These are phyloP conservation scores for Hemitrygon akajei DNA, from an alignment of 2,797 vertebrate genomes.

Conservation along the genomic window DNA sequence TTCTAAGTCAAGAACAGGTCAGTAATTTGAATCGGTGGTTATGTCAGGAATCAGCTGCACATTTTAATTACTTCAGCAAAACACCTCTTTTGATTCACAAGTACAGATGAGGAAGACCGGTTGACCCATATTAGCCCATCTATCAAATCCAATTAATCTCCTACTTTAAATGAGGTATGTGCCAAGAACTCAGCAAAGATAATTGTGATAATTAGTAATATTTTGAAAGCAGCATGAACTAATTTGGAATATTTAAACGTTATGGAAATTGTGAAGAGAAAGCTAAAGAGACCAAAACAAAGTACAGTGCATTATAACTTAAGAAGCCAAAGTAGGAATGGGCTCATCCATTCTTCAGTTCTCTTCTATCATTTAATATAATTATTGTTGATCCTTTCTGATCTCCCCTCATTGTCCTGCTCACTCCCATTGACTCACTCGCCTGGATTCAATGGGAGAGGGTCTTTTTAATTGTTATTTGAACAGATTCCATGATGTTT, in stretches of 20 bases:
- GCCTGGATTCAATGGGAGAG: too few relatives aligned
- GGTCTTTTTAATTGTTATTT: too few relatives aligned
- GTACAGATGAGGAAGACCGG: conserved; percentile 13
- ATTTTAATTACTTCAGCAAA: conserved; percentile 31
- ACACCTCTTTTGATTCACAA: conserved; percentile 25
- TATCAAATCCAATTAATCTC: conserved; percentile 32
- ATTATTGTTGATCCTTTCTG: too few relatives aligned
- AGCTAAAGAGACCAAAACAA: background rate
- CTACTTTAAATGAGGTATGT: conserved; percentile 23
- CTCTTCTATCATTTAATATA: too few relatives aligned
- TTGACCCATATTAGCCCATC: conserved; percentile 28
- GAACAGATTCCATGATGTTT: too few relatives aligned
- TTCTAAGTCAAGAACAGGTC: background rate
- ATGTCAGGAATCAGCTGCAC: conserved; percentile 6
- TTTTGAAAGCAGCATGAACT: background rate
- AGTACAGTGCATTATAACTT: too few relatives aligned
- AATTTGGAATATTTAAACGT: background rate
- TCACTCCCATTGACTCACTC: too few relatives aligned
- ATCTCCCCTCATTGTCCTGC: too few relatives aligned
- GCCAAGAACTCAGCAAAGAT: background rate
- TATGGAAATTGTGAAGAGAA: background rate
- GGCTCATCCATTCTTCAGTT: too few relatives aligned
- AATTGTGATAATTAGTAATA: conserved; percentile 30
- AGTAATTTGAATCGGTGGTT: conserved; percentile 1
- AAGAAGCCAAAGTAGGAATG: too few relatives aligned